These are phyloP conservation scores for Drosophila burlai DNA, from an alignment of 1,140 invertebrate genomes.

Conservation along the genomic window DNA sequence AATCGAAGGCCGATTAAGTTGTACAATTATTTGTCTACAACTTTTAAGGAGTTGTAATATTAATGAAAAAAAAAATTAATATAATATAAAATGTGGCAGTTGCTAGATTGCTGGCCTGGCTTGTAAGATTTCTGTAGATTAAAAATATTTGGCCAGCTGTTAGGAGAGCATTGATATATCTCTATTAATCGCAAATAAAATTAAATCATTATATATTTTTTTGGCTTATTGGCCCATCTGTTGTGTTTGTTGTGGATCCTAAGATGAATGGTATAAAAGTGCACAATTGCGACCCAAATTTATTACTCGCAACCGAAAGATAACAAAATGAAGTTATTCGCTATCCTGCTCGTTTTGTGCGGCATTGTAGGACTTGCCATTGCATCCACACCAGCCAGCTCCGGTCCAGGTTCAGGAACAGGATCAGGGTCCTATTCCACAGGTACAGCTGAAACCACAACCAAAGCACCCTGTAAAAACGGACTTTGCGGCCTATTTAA, in stretches of 20 bases:
- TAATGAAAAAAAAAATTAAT: too few relatives aligned
- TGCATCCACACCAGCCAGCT: background rate
- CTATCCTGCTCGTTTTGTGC: background rate
- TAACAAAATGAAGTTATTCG: background rate
- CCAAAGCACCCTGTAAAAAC: background rate
- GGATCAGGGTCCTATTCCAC: too few relatives aligned
- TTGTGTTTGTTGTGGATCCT: background rate
- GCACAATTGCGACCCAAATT: background rate
- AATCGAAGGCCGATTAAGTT: too few relatives aligned
- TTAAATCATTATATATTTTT: background rate
- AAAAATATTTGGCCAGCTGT: conserved; percentile 1
- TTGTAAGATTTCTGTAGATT: background rate
- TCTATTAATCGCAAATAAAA: background rate
- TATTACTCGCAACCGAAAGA: background rate
- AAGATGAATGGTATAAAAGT: background rate
- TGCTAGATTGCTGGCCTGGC: background rate
- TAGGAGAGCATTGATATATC: background rate
- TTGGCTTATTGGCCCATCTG: background rate
- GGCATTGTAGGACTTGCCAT: background rate
- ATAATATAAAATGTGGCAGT: background rate
- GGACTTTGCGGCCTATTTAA: background rate
- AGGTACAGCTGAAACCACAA: background rate
- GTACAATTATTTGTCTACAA: too few relatives aligned
- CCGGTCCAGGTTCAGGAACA: background rate
- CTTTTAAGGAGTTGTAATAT: too few relatives aligned